Evolutionary conservation across 2,797 vertebrate species (phyloP), one percentile per base, ranked within the genome.

Genomic region (Nannoperca australis): DNA sequence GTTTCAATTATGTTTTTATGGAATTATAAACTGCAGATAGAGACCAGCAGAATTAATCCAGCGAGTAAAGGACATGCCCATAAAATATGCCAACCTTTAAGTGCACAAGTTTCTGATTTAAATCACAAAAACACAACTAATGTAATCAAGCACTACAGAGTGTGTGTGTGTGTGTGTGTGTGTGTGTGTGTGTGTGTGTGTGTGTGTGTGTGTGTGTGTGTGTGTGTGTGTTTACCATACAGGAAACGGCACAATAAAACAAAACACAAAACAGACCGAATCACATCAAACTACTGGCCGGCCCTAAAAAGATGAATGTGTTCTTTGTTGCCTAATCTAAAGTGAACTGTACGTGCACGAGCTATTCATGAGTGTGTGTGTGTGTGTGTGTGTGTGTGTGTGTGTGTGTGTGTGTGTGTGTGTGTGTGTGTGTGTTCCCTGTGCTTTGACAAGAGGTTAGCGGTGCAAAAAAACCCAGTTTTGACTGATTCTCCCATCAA

Each of bases 401-500:
- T n/a, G n/a, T n/a, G n/a, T n/a, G n/a, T n/a, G n/a, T 7, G 61
- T 30, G 8, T 13, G 13, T 49, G 32, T 13, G 42, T 20, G 22
- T n/a, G 73, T 50, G 58, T 38, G 80, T 50, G 27, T 15, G 59
- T 8, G 63, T 5, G 5, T 7, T 79, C 78, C 49, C 64, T 5
- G 40, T 59, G 80, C 84, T 91, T 85, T 91, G 89, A 92, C 88
- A 79, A 70, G 87, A 84, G 84, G 86, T 83, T 85, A 79, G 87
- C 87, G 27, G 78, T 44, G 8, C 86, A 67, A 84, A 90, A 92
- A 88, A 93, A 90, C 87, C 88, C 88, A 24, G 55, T 91, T 89
- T 32, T 79, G 90, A 90, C 92, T 93, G 94, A 94, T 91, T 94
- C 91, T 92, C 86, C 85, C 90, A 91, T 94, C 92, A 94, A 73